Evolutionary conservation across 2,113 vertebrate species (phyloP), one percentile per base, ranked within the genome.

Genomic region (Channa argus): DNA sequence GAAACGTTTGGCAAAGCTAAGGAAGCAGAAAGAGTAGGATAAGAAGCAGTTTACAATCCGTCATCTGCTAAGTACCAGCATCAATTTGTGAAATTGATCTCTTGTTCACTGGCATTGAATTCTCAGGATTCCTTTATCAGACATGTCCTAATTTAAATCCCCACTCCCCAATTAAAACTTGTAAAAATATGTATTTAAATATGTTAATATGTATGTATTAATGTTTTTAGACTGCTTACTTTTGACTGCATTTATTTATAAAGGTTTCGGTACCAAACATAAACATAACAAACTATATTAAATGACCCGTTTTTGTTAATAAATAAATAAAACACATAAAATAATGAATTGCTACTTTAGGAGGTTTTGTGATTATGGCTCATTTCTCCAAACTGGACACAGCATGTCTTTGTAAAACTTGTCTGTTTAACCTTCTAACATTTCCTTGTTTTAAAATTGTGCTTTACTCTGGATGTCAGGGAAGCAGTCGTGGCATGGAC

Each of bases 1-100:
- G 71, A 58, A 47, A 76, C n/a, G 59, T 59, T 67, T 52, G 41
- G 12, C 6, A 44, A 80, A 77, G 45, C 14, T 54, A 15, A 59
- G 63, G 15, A 63, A 69, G 63, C 36, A 54, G 45, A 41, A 10
- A 12, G 37, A 59, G 44, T 59, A 52, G 49, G 58, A 11, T 59
- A 59, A 36, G 14, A 36, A 3, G 50, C 24, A 10, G 58, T 77
- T 67, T 10, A 62, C 8, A 49, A 37, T 44, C 44, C 24, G 24
- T 36, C 6, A 39, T 41, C 6, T 14, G 39, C 10, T 49, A 8
- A 41, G 8, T n/a, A 15, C 10, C 1, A 6, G 36, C 49, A 14
- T 24, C 7, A 10, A 52, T 45, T 45, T 43, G 45, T 52, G 39
- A 52, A 37, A 15, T 0, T 14, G 37, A 37, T 2, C 38, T 8